phyloP scores from a whole-genome alignment of 2,113 vertebrate genomes.

The Formicarius rufipectus region DNA sequence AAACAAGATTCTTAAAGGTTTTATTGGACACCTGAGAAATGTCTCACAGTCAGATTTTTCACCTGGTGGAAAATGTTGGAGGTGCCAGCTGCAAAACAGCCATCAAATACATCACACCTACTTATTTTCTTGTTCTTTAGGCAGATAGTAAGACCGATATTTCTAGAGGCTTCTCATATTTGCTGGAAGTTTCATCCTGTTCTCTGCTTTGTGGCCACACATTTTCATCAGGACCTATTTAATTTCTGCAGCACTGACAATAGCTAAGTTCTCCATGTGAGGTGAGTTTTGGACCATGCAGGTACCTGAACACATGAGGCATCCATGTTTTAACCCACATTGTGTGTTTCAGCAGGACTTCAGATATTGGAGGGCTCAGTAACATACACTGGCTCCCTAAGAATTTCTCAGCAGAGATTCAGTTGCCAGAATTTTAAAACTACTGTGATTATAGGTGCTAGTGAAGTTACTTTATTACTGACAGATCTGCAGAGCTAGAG shows the following conservation, averaged over 20 bases:
- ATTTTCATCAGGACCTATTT: not conserved
- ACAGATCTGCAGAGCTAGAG: not conserved
- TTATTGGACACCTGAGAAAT: constrained; percentile 61
- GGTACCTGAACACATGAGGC: not conserved
- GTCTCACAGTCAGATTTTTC: constrained; percentile 44
- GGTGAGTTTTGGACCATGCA: not conserved
- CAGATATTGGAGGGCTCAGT: not conserved
- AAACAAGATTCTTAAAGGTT: constrained; percentile 45
- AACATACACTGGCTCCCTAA: not conserved
- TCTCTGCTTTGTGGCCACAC: not conserved
- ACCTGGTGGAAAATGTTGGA: constrained; percentile 61
- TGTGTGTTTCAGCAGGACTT: not conserved
- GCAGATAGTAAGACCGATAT: not conserved
- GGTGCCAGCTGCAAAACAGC: constrained; percentile 19
- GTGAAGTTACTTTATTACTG: not conserved
- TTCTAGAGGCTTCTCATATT: not conserved
- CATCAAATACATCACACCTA: constrained; percentile 51
- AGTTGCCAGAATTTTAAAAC: not conserved
- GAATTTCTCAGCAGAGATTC: not conserved
- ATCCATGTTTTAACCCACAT: accelerated
- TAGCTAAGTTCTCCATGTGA: not conserved
- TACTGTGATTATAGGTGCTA: not conserved
- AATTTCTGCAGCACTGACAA: not conserved
- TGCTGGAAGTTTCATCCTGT: not conserved
- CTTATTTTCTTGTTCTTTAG: constrained; percentile 35